A percentile compares a stretch with the other conserved stretches of the same genome.
phyloP scores from a whole-genome alignment of 2,888 invertebrate genomes.

The Sceliomorpha sp. region DNA sequence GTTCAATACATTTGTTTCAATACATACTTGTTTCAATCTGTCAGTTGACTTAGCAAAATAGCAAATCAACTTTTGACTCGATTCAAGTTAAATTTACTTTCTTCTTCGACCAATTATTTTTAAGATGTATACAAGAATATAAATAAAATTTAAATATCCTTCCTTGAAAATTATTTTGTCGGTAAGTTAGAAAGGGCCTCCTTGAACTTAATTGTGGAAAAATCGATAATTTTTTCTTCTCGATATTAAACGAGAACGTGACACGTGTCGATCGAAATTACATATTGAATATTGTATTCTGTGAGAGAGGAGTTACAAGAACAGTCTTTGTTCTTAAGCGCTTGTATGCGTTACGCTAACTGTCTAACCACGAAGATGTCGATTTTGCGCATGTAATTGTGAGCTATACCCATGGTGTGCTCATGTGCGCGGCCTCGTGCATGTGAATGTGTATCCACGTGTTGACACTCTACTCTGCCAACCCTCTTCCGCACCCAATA shows the following conservation, averaged over 20 bases:
- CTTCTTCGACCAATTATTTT: no score
- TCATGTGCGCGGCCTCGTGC: neutral
- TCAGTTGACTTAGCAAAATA: no score
- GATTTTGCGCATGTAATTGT: conserved; percentile 42
- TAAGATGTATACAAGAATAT: no score
- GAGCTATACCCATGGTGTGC: conserved; percentile 10
- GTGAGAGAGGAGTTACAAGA: conserved; percentile 40
- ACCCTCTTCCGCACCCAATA: conserved; percentile 52
- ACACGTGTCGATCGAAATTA: conserved; percentile 45
- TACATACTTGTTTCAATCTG: no score
- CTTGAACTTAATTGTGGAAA: no score
- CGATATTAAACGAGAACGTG: conserved; percentile 40
- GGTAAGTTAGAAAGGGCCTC: no score
- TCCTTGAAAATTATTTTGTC: no score
- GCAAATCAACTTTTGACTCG: no score
- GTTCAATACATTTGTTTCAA: no score
- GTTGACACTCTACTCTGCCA: conserved; percentile 47
- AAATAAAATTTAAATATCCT: no score
- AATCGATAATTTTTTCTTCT: neutral
- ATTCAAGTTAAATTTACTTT: no score
- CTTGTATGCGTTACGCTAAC: conserved; percentile 48
- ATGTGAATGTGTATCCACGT: conserved; percentile 15
- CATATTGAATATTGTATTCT: conserved; percentile 41
- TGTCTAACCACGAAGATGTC: conserved; percentile 49
- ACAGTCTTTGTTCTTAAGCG: conserved; percentile 48